Conservation (phyloP, 1,140 invertebrate genomes). For the Archegozetes longisetosus region DNA sequence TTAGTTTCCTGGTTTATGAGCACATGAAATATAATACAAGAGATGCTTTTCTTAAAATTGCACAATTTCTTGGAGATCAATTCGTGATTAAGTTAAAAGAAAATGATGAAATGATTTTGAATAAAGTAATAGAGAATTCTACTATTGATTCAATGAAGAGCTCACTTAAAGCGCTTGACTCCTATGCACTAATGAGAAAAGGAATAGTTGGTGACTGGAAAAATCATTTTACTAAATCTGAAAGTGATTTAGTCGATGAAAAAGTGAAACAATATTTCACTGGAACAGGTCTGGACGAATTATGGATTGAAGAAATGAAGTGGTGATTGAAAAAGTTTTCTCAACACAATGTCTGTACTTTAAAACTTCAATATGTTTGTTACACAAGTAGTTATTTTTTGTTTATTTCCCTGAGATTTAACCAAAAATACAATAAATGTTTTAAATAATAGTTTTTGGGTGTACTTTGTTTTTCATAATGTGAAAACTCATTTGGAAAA, state of each 20-base stretch:
- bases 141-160: not conserved
- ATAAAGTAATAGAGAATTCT: not conserved
- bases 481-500: too few relatives aligned
- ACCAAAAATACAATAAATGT: too few relatives aligned
- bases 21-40: slow-evolving; percentile 16
- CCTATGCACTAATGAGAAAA: not conserved
- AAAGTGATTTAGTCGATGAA: not conserved
- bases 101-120: slow-evolving; percentile 9
- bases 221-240: not conserved
- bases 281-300: not conserved
- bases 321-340: too few relatives aligned
- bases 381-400: too few relatives aligned
- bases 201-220: not conserved
- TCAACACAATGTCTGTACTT: too few relatives aligned
- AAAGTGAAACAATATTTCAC: not conserved
- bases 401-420: too few relatives aligned
- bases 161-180: not conserved
- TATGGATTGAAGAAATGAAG: not conserved
- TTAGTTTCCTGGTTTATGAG: slow-evolving; percentile 27
- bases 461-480: too few relatives aligned
- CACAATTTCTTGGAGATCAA: not conserved
- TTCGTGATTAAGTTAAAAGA: slow-evolving; percentile 15
- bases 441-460: too few relatives aligned
- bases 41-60: slow-evolving; percentile 6
- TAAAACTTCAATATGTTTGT: too few relatives aligned